A percentile compares a stretch with the other conserved stretches of the same genome.
Conservation (phyloP, 2,797 vertebrate genomes). For the Neopelma chrysocephalum region DNA sequence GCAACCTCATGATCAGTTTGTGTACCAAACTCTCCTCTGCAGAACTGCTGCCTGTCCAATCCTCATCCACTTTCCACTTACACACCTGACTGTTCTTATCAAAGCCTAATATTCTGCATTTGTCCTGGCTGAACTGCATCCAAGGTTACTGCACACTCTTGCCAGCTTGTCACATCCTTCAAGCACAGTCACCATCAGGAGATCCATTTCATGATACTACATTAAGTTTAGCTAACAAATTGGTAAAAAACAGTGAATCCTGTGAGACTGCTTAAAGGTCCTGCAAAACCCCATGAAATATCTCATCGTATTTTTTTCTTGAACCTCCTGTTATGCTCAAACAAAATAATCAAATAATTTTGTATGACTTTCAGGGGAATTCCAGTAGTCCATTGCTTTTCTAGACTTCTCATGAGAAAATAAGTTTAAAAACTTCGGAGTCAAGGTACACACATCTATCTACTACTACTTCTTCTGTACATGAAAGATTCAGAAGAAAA, state of each 20-base stretch:
- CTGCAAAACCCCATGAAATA: neutral
- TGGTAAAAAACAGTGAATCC: neutral
- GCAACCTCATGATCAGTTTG: neutral
- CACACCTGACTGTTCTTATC: neutral
- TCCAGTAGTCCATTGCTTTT: neutral
- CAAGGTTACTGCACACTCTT: neutral
- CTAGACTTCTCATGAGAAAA: neutral
- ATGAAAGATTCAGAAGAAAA: neutral
- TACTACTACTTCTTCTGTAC: neutral
- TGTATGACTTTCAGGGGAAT: neutral
- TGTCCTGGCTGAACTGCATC: neutral
- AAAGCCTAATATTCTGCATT: neutral
- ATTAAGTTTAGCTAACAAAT: neutral
- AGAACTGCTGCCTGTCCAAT: neutral
- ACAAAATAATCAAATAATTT: neutral
- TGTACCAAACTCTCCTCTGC: neutral
- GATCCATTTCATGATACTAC: accelerated
- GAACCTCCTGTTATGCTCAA: neutral
- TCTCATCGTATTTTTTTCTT: neutral
- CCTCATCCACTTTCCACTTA: neutral
- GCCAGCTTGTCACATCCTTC: neutral
- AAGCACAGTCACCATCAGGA: neutral
- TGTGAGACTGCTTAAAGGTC: neutral
- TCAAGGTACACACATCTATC: neutral
- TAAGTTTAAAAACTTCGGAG: neutral